Evolutionary conservation across 2,113 vertebrate species (phyloP).

Genomic region (Tringa solitaria): DNA sequence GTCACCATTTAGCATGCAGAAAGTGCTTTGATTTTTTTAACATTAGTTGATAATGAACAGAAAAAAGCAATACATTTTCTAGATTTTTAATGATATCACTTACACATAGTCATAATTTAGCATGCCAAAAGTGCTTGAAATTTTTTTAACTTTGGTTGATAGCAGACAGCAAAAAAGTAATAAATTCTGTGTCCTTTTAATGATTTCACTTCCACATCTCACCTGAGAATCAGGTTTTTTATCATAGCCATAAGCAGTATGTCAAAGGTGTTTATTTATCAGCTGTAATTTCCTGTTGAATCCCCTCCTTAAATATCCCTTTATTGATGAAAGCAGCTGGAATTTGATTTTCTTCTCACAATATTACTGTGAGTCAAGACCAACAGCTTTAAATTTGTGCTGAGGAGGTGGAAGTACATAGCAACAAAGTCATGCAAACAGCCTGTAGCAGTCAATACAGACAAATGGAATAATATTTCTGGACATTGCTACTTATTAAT

Average conservation of each 20-base stretch:
- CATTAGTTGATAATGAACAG: neutral
- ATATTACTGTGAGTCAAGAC: neutral
- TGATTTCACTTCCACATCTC: neutral
- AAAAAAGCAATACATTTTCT: neutral
- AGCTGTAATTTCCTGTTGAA: neutral
- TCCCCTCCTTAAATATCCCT: neutral
- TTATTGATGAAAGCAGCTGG: neutral
- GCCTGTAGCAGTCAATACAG: neutral
- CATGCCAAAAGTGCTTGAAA: neutral
- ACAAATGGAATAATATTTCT: neutral
- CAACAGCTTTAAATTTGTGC: conserved; percentile 2
- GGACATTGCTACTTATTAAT: neutral
- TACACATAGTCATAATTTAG: neutral
- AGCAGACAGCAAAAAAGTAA: neutral
- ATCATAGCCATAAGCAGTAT: neutral
- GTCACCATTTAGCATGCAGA: neutral
- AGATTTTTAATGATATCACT: neutral
- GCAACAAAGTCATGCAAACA: neutral
- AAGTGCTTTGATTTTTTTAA: neutral
- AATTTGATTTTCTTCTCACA: conserved; percentile 2
- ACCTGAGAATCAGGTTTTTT: neutral
- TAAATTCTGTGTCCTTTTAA: neutral
- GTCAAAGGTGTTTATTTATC: neutral
- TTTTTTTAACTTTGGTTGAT: neutral
- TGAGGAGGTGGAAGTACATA: neutral